Base-by-base conservation (phyloP, 2,888 invertebrate species). In the Fragum fragum region DNA sequence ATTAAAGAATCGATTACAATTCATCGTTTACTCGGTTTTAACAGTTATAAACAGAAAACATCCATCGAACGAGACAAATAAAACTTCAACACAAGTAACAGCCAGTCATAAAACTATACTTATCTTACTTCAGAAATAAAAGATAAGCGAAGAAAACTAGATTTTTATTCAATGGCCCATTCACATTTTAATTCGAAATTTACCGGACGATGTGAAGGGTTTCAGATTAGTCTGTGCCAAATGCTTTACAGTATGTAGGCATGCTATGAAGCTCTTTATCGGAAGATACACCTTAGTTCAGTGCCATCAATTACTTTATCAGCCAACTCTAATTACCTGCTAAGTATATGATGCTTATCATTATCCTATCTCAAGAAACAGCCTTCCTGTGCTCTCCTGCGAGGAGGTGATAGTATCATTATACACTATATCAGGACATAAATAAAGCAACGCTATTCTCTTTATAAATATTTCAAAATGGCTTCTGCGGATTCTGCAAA, bases 271-370 rank as follows among this genome's bases (percentile, higher is more conserved):
- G 61, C 14, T 61, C 32, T 57, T 21, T 57, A 66, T 70, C 52
- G 23, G 21, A 47, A 70, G 11, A 70, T 70, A 70, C 70, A 70
- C 70, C 70, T 70, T 26, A 70, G 52, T 70, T 70, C 52, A 23
- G 53, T 53, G 52, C 53, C 70, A 70, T 70, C 68, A 79, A 79
- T 79, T 73, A 74, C 70, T 79, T 79, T 79, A 79, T 79, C 79
- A 70, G 74, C 55, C 39, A 74, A 73, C 73, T 74, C 73, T 74
- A 79, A 79, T 79, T 79, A 79, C 70, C 70, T 52, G 36, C 42
- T 52, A 78, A 74, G 59, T 52, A 71, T 47, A 28, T 53, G 71
- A 79, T 79, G 63, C 47, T 70, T 74, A 79, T 74, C 79, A 52
- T 55, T 53, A 55, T 72, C 57, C 9, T 39, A 57, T 57, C 72